phyloP scores from a whole-genome alignment of 2,888 invertebrate genomes.

The Emmelina monodactyla region DNA sequence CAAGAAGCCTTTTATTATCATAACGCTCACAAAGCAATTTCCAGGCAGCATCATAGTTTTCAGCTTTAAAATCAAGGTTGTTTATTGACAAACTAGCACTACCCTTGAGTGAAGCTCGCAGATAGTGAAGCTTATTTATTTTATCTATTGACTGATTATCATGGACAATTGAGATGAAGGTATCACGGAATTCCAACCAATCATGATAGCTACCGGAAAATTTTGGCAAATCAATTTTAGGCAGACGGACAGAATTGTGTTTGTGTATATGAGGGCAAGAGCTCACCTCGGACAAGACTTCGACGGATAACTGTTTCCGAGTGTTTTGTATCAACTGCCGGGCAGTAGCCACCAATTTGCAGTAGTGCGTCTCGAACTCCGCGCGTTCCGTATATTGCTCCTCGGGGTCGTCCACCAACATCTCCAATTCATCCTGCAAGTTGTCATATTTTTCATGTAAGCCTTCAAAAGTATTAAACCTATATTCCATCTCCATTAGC shows the following conservation, averaged over 20 bases:
- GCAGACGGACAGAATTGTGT: conserved; percentile 4
- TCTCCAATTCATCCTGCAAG: conserved; percentile 12
- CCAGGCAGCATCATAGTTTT: conserved; percentile 12
- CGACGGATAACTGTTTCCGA: conserved; percentile 1
- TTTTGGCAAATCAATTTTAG: conserved; percentile 13
- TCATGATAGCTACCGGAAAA: conserved; percentile 12
- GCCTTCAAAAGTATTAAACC: not conserved
- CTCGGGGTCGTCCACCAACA: conserved; percentile 8
- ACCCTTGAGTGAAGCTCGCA: conserved; percentile 12
- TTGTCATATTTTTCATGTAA: conserved; percentile 8
- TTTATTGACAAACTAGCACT: conserved; percentile 12
- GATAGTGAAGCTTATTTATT: conserved; percentile 12
- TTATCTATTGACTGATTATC: conserved; percentile 7
- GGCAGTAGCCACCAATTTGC: conserved; percentile 6
- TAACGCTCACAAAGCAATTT: conserved; percentile 12
- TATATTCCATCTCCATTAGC: not conserved
- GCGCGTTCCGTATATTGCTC: conserved; percentile 9
- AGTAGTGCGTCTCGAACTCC: conserved; percentile 8
- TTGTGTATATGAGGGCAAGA: conserved; percentile 4
- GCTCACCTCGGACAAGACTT: conserved; percentile 1
- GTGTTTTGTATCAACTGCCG: conserved; percentile 3
- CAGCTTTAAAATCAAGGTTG: conserved; percentile 10
- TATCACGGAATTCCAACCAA: conserved; percentile 13
- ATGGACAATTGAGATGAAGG: conserved; percentile 10
- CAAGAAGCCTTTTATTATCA: conserved; percentile 11